Evolutionary conservation across 2,797 vertebrate genomes (phyloP), one percentile per base, ranked within the genome.

Genomic region (Hipposideros larvatus): DNA sequence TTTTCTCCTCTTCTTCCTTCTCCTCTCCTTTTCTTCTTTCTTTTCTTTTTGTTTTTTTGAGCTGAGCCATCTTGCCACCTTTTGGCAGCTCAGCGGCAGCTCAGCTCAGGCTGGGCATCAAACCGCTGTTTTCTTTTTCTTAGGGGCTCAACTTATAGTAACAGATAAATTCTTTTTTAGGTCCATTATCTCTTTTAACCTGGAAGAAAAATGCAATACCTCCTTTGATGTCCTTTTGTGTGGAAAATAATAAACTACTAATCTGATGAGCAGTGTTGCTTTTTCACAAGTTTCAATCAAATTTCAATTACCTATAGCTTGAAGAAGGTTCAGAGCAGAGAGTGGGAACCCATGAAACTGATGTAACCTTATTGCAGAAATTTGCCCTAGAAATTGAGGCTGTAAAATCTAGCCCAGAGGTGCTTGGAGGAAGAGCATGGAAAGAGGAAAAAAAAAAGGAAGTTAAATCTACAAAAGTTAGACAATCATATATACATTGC

Each of bases 171-270:
- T 79, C 26, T 89, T 84, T n/a, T 46, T 63, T 85, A 48, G 78
- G 59, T 48, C 74, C 18, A 26, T 41, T 13, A 51, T 71, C 46
- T 84, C 15, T 88, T 79, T 70, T 89, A 73, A 46, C 51, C 51
- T n/a, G 15, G 48, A 91, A 88, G 87, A 75, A 79, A 91, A 95
- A 66, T 73, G 41, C 41, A 66, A 4, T 90, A 65, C 41, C 21
- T 24, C 92, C 14, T 70, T 91, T 71, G 28, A 46, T 70, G 22
- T 59, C 21, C 4, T 95, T 93, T 77, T 74, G 21, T 89, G 75
- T 2, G 75, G 43, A 80, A 86, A 75, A 84, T 66, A 59, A 26
- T 43, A 71, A 79, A 46, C 10, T 87, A 59, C 41, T 71, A 61
- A 91, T 87, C 68, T 87, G 68, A 73, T 57, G 15, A 73, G n/a